Base-by-base conservation (phyloP, 2,888 invertebrate genomes). In the Melanophora roralis region DNA sequence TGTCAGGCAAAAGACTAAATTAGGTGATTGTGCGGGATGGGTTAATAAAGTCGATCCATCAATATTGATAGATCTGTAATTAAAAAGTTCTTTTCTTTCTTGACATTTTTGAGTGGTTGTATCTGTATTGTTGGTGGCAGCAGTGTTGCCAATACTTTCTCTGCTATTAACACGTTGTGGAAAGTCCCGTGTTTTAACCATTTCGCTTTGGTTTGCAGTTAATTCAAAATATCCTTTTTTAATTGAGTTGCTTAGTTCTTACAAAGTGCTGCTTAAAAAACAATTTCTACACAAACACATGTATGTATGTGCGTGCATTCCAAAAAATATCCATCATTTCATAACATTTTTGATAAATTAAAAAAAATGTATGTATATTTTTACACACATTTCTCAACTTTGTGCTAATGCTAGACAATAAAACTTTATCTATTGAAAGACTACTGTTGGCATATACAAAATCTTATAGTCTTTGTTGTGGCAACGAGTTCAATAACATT, bases 401-500 rank as follows among this genome's bases (percentile, higher is more conserved):
- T n/a, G n/a, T n/a, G n/a, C n/a, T n/a, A n/a, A n/a, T n/a, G 27
- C 6, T 27, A 27, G 27, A 27, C 27, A 6, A n/a, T n/a, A n/a
- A n/a, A n/a, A 27, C 27, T 27, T 5, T 27, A 27, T 27, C 27
- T 6, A 3, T 27, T 27, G 6, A 27, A 27, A 27, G 27, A 3
- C 6, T 27, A 6, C 6, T 27, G 19, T 32, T 45, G 1, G 43
- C 21, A 19, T 60, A 14, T 40, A 55, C 53, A 45, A 45, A 53
- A 67, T 53, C 1, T 12, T 8, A 47, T 45, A 36, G 21, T 67
- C 72, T 80, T 62, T 74, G 71, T 79, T 75, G 67, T 47, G 19
- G 36, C 40, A 27, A 23, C 23, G 67, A 71, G 78, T 78, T 71
- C 77, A 71, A 71, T 75, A 81, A 74, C 78, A 71, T 67, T 67